Conservation (phyloP, 2,888 invertebrate genomes). For the Cloeon dipterum region DNA sequence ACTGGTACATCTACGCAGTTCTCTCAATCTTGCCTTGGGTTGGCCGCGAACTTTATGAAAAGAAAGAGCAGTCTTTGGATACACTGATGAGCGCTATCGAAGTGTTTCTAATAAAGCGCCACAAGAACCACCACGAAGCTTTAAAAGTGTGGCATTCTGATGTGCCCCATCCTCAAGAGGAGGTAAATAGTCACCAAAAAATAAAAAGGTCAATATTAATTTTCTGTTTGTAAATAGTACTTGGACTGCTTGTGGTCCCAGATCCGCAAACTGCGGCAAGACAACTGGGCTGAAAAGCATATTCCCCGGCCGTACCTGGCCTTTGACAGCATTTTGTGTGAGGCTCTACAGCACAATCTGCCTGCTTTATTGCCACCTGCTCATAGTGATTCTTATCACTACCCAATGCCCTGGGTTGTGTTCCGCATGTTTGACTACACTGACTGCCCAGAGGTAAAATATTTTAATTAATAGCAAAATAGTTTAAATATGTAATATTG, state of each 20-base stretch:
- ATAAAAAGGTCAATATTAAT: too few relatives aligned
- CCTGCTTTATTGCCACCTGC: conserved; percentile 80
- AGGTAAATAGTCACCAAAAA: conserved; percentile 16
- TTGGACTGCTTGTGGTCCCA: conserved; percentile 93
- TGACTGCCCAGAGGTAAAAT: conserved; percentile 69
- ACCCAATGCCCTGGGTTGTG: conserved; percentile 87
- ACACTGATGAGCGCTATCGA: conserved; percentile 77
- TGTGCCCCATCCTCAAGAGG: conserved; percentile 84
- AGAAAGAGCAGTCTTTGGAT: conserved; percentile 82
- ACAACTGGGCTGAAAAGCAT: conserved; percentile 94
- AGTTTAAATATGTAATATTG: too few relatives aligned
- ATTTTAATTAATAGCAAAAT: too few relatives aligned
- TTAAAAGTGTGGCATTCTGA: conserved; percentile 88
- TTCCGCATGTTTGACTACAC: conserved; percentile 97
- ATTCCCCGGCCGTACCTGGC: conserved; percentile 87
- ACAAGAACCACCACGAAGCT: conserved; percentile 81
- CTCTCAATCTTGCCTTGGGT: conserved; percentile 90
- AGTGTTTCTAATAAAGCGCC: conserved; percentile 74
- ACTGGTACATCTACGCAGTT: conserved; percentile 49
- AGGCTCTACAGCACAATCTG: conserved; percentile 87
- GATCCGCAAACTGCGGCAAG: conserved; percentile 69
- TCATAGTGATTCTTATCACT: conserved; percentile 70
- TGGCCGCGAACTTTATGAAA: conserved; percentile 85
- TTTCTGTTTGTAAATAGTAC: conserved; percentile 32
- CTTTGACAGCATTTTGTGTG: conserved; percentile 85